Base-by-base conservation (phyloP, 2,888 invertebrate genomes). In the Diloba caeruleocephala region DNA sequence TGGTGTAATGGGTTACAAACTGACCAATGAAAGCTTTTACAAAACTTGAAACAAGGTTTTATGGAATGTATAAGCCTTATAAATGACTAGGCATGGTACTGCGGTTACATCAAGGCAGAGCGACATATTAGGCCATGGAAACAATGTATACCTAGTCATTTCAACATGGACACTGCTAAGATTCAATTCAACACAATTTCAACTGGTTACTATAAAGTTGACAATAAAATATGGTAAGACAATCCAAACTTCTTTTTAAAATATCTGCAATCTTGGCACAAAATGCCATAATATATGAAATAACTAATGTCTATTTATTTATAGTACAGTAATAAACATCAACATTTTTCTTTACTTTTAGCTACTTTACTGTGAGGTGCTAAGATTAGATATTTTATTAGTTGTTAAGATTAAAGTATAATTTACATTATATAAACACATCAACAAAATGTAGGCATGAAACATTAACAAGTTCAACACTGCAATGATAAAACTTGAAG, bases 41-140 rank as follows among this genome's bases (percentile, higher is more conserved):
- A 83, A 73, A 73, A 84, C 81, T 84, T 86, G 85, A 84, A 82
- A 82, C 76, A 76, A 82, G 83, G 86, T 86, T 84, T 88, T 82
- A 87, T 92, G 92, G 92, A 92, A 92, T 92, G 92, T 92, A 90
- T 87, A 88, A 90, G 90, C 90, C 86, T 87, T 86, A 77, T 62
- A 80, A 80, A 79, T 83, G 85, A 86, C 87, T 86, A 85, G 83
- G 85, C 82, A 87, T 80, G 79, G 67, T 76, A 84, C 81, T 84
- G 80, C 53, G 49, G 42, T 55, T 66, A 62, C 21, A 56, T 56
- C 51, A 56, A 51, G 43, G 50, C 53, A 44, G 57, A 51, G 46
- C 33, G 26, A 56, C 48, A 54, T 41, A 39, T 65, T 60, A 62
- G 67, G 72, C 62, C 58, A 67, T 25, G 48, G 53, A 68, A 66